These are phyloP conservation scores for Liolophura sinensis DNA, from an alignment of 1,140 invertebrate species.

Conservation along the genomic window DNA sequence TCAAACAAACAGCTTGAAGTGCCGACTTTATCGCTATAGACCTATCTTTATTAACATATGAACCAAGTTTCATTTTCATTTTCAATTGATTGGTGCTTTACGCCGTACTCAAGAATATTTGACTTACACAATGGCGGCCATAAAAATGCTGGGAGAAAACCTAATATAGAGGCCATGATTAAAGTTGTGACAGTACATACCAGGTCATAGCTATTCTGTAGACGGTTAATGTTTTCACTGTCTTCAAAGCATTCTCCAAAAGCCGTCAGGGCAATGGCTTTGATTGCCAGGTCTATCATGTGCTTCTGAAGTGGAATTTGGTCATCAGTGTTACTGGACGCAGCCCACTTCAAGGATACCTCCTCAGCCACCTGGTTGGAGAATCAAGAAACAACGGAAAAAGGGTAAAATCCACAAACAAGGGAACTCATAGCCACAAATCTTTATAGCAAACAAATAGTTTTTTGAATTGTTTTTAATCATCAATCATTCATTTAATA, in stretches of 20 bases:
- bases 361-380: neutral
- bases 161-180: neutral
- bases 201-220: neutral
- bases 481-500: too few species aligned
- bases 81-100: too few species aligned
- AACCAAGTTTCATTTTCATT: too few species aligned
- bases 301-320: slow-evolving; percentile 18
- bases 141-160: too few species aligned
- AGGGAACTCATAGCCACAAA: neutral
- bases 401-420: neutral
- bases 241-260: slow-evolving; percentile 19
- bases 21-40: too few species aligned
- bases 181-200: neutral
- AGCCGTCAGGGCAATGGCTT: slow-evolving; percentile 7
- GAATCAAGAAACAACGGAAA: neutral
- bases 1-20: too few species aligned
- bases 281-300: slow-evolving; percentile 18
- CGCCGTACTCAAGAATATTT: too few species aligned
- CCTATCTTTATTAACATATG: too few species aligned
- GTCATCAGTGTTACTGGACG: slow-evolving; percentile 2
- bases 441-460: neutral
- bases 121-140: too few species aligned
- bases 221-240: neutral
- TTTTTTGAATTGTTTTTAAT: too few species aligned
- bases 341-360: neutral